These are phyloP conservation scores for Ammospiza caudacuta DNA, from an alignment of 2,113 vertebrate genomes.

Conservation along the genomic window DNA sequence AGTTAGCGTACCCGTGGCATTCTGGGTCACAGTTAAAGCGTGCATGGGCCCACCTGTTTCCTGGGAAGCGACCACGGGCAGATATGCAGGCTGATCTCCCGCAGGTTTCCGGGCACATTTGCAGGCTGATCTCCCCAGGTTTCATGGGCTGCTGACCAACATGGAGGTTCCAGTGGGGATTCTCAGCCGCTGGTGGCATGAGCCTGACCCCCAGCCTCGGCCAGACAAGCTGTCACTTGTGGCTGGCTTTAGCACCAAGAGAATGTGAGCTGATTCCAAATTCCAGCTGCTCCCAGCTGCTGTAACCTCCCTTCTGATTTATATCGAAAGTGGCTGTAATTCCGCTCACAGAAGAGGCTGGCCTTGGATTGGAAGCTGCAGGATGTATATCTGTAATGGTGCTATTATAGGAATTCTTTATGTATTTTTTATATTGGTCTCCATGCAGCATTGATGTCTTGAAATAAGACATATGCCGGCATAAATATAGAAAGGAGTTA, in stretches of 20 bases:
- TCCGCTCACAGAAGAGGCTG: not conserved
- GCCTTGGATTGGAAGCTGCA: not conserved
- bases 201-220: not conserved
- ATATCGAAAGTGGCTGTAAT: fast-evolving
- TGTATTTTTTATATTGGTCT: not conserved
- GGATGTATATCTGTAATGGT: not conserved
- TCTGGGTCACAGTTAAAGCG: fast-evolving
- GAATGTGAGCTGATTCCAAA: not conserved
- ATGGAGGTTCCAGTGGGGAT: fast-evolving
- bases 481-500: not conserved
- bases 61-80: fast-evolving
- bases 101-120: fast-evolving
- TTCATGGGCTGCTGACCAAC: not conserved
- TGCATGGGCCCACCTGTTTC: fast-evolving
- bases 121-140: fast-evolving
- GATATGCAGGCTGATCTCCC: too few relatives aligned
- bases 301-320: not conserved
- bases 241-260: fast-evolving
- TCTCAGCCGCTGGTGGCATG: fast-evolving
- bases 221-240: not conserved
- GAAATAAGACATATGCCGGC: not conserved
- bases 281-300: not conserved
- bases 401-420: not conserved
- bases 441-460: not conserved
- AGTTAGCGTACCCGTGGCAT: fast-evolving